Percentiles rank a stretch among this genome's conserved stretches.
These are phyloP conservation scores for Poeciliopsis turneri DNA, from an alignment of 2,797 vertebrate species.

Conservation along the genomic window DNA sequence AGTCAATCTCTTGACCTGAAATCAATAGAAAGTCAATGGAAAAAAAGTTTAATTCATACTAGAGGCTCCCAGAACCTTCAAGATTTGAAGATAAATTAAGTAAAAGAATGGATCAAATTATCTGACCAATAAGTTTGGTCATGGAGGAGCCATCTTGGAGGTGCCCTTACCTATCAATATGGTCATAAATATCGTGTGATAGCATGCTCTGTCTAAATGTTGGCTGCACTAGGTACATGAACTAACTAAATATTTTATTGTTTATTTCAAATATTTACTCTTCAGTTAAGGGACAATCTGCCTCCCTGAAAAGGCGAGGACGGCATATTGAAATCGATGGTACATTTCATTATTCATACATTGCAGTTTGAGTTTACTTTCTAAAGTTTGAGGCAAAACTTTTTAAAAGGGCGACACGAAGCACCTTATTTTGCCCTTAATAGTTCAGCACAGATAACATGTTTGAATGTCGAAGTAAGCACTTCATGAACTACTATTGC, in stretches of 20 bases:
- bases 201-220: not conserved
- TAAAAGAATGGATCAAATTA: not conserved
- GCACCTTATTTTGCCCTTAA: constrained; percentile 23
- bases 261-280: not conserved
- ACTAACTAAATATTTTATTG: not conserved
- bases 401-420: constrained; percentile 6
- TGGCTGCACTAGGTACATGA: not conserved
- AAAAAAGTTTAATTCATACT: not conserved
- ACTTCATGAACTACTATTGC: constrained; percentile 54
- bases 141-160: not conserved
- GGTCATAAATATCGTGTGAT: not conserved
- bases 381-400: constrained; percentile 16
- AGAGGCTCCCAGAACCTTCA: not conserved
- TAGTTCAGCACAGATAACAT: constrained; percentile 30
- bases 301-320: not conserved
- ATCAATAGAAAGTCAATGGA: not conserved
- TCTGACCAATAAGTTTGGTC: not conserved
- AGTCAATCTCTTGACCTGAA: not conserved
- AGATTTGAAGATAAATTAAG: not conserved
- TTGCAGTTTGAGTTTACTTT: not conserved
- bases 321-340: not conserved
- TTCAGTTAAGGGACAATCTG: not conserved
- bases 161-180: not conserved
- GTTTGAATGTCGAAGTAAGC: constrained; percentile 37
- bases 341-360: constrained; percentile 16